phyloP scores from a whole-genome alignment of 2,797 vertebrate species.

The Silurus aristotelis region DNA sequence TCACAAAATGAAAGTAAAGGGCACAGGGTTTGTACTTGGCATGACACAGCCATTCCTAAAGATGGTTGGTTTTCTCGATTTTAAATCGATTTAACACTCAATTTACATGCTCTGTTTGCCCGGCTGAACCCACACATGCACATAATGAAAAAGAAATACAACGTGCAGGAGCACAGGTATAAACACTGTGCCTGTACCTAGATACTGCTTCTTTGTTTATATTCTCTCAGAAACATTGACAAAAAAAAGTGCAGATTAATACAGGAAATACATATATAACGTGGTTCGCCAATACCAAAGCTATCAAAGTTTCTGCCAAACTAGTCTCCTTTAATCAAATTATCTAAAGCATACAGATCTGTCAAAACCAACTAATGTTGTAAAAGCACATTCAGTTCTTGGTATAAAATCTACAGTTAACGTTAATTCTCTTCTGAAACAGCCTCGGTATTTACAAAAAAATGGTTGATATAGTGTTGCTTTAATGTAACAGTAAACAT shows the following conservation, averaged over 20 bases:
- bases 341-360: conserved; percentile 70
- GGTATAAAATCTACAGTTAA: conserved; percentile 83
- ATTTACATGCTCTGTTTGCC: conserved; percentile 72
- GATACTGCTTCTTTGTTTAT: conserved; percentile 68
- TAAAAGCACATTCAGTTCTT: conserved; percentile 81
- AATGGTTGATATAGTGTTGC: conserved; percentile 59
- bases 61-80: conserved; percentile 53
- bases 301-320: conserved; percentile 72
- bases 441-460: conserved; percentile 68
- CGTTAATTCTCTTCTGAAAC: conserved; percentile 72
- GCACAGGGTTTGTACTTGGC: conserved; percentile 53
- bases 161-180: conserved; percentile 54
- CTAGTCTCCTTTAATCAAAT: conserved; percentile 52
- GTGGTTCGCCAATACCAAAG: conserved; percentile 71
- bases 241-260: conserved; percentile 62
- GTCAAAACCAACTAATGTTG: conserved; percentile 69
- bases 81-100: conserved; percentile 64
- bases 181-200: conserved; percentile 50
- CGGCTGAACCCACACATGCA: conserved; percentile 68
- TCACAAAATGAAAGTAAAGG: conserved; percentile 53
- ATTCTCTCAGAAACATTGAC: conserved; percentile 64
- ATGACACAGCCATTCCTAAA: conserved; percentile 56
- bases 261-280: conserved; percentile 69
- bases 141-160: conserved; percentile 61
- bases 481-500: conserved; percentile 59